Base-by-base conservation (phyloP, 2,797 vertebrate genomes). In the Brachyrhaphis roseni region DNA sequence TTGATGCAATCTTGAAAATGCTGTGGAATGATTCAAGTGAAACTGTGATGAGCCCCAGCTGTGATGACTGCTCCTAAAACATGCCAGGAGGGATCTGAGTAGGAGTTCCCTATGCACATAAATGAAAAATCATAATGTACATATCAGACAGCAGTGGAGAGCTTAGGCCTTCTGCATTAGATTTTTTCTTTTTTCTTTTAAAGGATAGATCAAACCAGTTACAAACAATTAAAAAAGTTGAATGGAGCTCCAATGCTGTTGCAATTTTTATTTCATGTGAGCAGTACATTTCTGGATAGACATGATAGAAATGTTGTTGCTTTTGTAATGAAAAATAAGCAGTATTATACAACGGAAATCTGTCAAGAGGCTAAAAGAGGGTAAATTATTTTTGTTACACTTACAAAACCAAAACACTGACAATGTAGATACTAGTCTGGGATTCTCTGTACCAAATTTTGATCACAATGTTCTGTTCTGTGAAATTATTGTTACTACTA, bases 341-440 rank as follows among this genome's bases (percentile, higher is more conserved):
- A 88, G 46, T 87, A 84, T 85, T 88, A 85, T 28, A 78, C 23
- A 59, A 47, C 43, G 34, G 76, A 46, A 71, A 26, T 70, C 1
- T 80, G 74, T 74, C 57, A 72, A 47, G 76, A 28, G 39, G n/a
- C 12, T 77, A 72, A 34, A 76, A 77, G 53, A 76, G 1, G 39
- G 75, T 87, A 70, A 74, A 79, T 86, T 82, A 79, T 91, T 87
- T 43, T 77, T 86, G 72, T 79, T 82, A 74, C 51, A 5, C 45
- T 75, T 64, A 79, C 76, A 55, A 91, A 91, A 86, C 79, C 84
- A 89, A 88, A 91, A 87, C 62, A 23, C 43, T 57, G 5, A 62
- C 53, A 79, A 74, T 11, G n/a, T 66, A 20, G 45, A 74, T 20
- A 75, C 4, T 49, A 74, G 49, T 49, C 53, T 43, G 55, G 53